Base-by-base conservation (phyloP, 2,797 vertebrate species). In the Manis crassicaudata region DNA sequence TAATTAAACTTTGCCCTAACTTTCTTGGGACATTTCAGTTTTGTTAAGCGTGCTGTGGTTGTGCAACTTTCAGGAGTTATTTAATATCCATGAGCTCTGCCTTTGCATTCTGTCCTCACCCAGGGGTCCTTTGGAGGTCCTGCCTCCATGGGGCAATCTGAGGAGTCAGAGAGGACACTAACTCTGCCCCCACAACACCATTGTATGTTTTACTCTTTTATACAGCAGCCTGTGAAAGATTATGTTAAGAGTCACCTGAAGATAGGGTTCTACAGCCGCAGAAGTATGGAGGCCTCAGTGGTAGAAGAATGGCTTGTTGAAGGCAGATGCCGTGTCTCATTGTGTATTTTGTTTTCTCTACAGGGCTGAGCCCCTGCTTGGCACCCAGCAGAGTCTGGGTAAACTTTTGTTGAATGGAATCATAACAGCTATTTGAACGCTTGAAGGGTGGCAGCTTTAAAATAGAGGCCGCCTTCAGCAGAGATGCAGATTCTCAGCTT, bases 401-500 rank as follows among this genome's bases (percentile, higher is more conserved):
- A 46, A 63, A 37, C 46, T 27, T 54, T 25, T 2, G 35, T 43
- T 52, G 65, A 92, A 20, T 23, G 52, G n/a, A 70, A 25, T 37
- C 1, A 2, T 4, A 21, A n/a, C 3, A n/a, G 32, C 35, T 60
- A 68, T 14, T 58, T 18, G 40, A 73, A 43, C 35, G 14, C 60
- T 43, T 3, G 35, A 23, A 43, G 60, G 50, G 65, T 13, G 10
- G 52, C 3, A 5, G 63, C 52, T 67, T 80, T 50, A 14, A 5
- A 16, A 37, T 54, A 21, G 65, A 86, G 88, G 67, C 50, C 17
- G 46, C 4, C 56, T 60, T 85, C 83, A 40, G 56, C 50, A 56
- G 72, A 67, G 92, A 92, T 52, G 80, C 50, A 75, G 90, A 95
- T 97, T 97, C 97, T 83, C 96, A 95, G 89, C 92, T 98, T 98